These are phyloP conservation scores for Parapristionchus giblindavisi DNA, from an alignment of 2,888 invertebrate genomes.

Conservation along the genomic window DNA sequence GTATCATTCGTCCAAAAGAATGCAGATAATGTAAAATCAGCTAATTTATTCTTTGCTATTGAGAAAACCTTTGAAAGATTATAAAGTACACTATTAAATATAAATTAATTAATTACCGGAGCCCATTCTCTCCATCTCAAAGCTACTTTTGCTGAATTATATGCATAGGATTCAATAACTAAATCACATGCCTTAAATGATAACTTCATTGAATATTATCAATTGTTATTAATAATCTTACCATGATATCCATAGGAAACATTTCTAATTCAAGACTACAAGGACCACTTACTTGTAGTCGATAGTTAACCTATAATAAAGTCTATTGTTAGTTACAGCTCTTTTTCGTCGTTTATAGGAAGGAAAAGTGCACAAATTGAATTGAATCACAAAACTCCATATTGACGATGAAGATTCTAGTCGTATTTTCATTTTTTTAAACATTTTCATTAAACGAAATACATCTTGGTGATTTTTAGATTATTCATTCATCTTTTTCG, in stretches of 20 bases:
- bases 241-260: slow-evolving; percentile 68
- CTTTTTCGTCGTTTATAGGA: not conserved
- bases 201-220: not conserved
- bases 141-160: slow-evolving; percentile 65
- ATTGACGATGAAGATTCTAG: too few relatives aligned
- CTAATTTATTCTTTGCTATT: slow-evolving; percentile 63
- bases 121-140: slow-evolving; percentile 65
- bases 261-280: slow-evolving; percentile 58
- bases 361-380: not conserved
- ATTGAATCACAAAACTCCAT: not conserved
- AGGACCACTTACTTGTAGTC: slow-evolving; percentile 64
- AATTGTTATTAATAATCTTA: slow-evolving; percentile 32
- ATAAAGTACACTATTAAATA: not conserved
- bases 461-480: not conserved
- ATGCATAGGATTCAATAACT: slow-evolving; percentile 66
- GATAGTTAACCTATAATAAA: slow-evolving; percentile 55
- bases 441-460: not conserved
- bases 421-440: not conserved
- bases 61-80: slow-evolving; percentile 55
- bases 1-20: slow-evolving; percentile 64
- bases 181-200: slow-evolving; percentile 55
- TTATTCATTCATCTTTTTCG: not conserved
- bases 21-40: slow-evolving; percentile 63
- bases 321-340: not conserved
- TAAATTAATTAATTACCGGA: slow-evolving; percentile 47